Evolutionary conservation across 2,888 invertebrate species (phyloP).

Genomic region (Biston betularia): DNA sequence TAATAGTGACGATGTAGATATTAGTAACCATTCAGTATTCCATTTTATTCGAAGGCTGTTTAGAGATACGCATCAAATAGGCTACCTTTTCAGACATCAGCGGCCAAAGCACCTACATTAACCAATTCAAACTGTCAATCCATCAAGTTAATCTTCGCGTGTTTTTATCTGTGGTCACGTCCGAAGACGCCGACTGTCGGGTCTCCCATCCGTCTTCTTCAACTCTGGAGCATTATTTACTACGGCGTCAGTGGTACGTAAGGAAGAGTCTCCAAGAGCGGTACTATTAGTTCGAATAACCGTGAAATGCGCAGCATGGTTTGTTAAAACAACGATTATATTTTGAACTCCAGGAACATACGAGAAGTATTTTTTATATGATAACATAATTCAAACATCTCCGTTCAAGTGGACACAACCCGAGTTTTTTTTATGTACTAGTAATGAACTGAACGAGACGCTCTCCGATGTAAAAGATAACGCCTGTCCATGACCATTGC

Average conservation of each 20-base stretch:
- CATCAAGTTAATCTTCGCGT: conserved; percentile 33
- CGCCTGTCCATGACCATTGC: too few relatives aligned
- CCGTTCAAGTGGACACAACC: too few relatives aligned
- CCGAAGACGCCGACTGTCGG: conserved; percentile 24
- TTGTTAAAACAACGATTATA: too few relatives aligned
- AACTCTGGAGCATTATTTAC: conserved; percentile 39
- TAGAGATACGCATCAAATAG: conserved; percentile 6
- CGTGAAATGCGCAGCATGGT: background rate
- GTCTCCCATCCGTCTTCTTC: conserved; percentile 40
- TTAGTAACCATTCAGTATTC: background rate
- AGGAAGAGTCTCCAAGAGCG: background rate
- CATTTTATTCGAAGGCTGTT: conserved; percentile 3
- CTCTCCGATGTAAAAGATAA: too few relatives aligned
- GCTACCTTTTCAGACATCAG: conserved; percentile 11
- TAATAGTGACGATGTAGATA: background rate
- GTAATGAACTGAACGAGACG: too few relatives aligned
- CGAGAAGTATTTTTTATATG: too few relatives aligned
- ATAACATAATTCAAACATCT: too few relatives aligned
- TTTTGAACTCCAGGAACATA: too few relatives aligned
- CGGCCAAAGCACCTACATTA: background rate
- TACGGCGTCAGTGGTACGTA: conserved; percentile 13
- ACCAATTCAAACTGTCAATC: conserved; percentile 37
- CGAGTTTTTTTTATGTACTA: too few relatives aligned
- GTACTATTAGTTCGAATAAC: background rate
- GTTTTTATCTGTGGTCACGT: conserved; percentile 43